Percentiles rank a stretch among this genome's conserved stretches.
Conservation (phyloP, 2,888 invertebrate genomes). For the Amphimallon solstitiale region DNA sequence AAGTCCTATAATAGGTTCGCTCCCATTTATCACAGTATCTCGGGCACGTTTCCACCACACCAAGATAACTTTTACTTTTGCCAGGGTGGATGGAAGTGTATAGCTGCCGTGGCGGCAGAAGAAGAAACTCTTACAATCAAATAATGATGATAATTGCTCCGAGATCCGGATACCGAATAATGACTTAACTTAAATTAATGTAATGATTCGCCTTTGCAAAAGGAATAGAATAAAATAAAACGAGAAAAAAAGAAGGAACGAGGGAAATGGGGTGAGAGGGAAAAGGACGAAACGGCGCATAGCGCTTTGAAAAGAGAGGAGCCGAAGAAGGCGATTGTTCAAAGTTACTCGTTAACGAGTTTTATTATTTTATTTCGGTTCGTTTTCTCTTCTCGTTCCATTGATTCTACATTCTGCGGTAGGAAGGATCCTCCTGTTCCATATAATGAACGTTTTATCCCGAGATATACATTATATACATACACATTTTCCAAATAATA, state of each 20-base stretch:
- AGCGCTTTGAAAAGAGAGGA: neutral
- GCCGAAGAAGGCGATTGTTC: slow-evolving; percentile 51
- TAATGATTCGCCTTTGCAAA: slow-evolving; percentile 56
- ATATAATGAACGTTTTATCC: slow-evolving; percentile 48
- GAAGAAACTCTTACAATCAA: slow-evolving; percentile 51
- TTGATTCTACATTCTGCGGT: slow-evolving; percentile 40
- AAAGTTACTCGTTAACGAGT: slow-evolving; percentile 55
- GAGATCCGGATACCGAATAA: slow-evolving; percentile 55
- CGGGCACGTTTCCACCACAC: slow-evolving; percentile 56
- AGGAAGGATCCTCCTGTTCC: slow-evolving; percentile 39
- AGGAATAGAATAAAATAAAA: slow-evolving; percentile 38
- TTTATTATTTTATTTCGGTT: slow-evolving; percentile 51
- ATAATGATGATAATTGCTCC: slow-evolving; percentile 59
- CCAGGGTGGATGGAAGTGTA: slow-evolving; percentile 41
- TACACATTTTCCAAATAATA: too few relatives aligned
- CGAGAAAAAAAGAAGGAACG: slow-evolving; percentile 1
- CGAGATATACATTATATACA: too few relatives aligned
- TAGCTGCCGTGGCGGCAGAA: slow-evolving; percentile 22
- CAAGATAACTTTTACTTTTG: slow-evolving; percentile 54
- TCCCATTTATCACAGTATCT: slow-evolving; percentile 59
- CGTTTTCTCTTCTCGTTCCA: neutral
- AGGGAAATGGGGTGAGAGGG: slow-evolving; percentile 41
- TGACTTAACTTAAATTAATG: slow-evolving; percentile 59
- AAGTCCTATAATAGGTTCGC: slow-evolving; percentile 58
- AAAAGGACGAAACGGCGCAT: slow-evolving; percentile 41